These are phyloP conservation scores for Gnathonemus echidnorhynchus DNA, from an alignment of 2,113 vertebrate genomes.

Conservation along the genomic window DNA sequence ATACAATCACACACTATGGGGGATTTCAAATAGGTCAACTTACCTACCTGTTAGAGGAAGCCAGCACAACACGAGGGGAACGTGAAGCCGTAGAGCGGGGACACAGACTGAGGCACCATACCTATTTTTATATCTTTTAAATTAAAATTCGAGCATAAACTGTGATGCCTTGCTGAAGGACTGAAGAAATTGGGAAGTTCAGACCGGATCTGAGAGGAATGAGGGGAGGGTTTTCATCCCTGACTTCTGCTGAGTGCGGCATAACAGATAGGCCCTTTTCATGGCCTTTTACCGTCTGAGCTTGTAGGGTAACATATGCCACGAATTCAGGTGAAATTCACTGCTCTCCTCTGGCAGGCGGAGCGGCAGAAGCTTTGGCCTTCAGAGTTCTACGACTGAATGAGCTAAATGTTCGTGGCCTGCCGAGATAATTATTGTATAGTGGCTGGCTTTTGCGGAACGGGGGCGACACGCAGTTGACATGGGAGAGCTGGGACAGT, in stretches of 20 bases:
- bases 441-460: background rate
- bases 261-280: background rate
- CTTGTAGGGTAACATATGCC: background rate
- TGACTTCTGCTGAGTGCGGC: background rate
- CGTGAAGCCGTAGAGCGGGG: background rate
- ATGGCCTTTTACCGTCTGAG: background rate
- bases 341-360: background rate
- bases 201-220: background rate
- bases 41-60: background rate
- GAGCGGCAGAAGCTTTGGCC: background rate
- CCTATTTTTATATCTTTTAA: background rate
- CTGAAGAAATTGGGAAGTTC: background rate
- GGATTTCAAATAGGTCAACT: background rate
- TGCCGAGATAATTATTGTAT: background rate
- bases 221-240: background rate
- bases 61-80: background rate
- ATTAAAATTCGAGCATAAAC: background rate
- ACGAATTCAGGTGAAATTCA: background rate
- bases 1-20: background rate
- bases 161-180: background rate
- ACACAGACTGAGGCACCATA: background rate
- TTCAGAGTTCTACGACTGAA: background rate
- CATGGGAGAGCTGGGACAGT: background rate
- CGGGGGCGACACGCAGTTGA: background rate
- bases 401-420: background rate